Percentiles rank a stretch among this genome's conserved stretches.
Evolutionary conservation across 1,140 invertebrate species (phyloP).

Genomic region (Venustaconcha ellipsiformis): DNA sequence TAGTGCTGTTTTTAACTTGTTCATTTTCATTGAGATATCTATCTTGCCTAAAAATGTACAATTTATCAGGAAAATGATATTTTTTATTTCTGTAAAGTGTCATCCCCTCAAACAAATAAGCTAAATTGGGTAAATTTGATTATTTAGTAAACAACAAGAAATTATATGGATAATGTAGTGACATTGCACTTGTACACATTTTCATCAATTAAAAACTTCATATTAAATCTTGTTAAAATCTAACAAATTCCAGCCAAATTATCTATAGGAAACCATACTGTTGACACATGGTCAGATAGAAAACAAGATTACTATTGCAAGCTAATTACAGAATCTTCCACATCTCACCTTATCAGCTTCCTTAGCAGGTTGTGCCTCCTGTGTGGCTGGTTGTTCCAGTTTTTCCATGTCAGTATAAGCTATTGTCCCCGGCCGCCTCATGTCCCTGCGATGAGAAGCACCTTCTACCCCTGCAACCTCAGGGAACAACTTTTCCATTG

Average conservation of each 20-base stretch:
- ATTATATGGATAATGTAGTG: no score
- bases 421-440: constrained; percentile 5
- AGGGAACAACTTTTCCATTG: constrained; percentile 50
- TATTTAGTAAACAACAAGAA: no score
- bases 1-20: no score
- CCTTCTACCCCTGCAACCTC: constrained; percentile 6
- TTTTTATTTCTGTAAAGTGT: no score
- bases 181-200: background rate
- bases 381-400: constrained; percentile 23
- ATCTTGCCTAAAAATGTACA: no score
- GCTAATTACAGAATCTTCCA: background rate
- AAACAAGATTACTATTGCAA: background rate
- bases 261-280: no score
- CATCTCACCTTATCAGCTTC: background rate
- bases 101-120: no score
- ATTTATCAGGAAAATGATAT: no score
- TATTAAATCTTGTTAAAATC: no score
- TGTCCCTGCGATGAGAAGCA: constrained; percentile 22
- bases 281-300: background rate
- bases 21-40: no score
- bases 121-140: no score
- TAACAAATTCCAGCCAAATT: no score
- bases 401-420: constrained; percentile 47
- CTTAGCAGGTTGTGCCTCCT: background rate
- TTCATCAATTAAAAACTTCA: background rate